Base-by-base conservation (phyloP, 2,888 invertebrate genomes). In the Baccha elongata region DNA sequence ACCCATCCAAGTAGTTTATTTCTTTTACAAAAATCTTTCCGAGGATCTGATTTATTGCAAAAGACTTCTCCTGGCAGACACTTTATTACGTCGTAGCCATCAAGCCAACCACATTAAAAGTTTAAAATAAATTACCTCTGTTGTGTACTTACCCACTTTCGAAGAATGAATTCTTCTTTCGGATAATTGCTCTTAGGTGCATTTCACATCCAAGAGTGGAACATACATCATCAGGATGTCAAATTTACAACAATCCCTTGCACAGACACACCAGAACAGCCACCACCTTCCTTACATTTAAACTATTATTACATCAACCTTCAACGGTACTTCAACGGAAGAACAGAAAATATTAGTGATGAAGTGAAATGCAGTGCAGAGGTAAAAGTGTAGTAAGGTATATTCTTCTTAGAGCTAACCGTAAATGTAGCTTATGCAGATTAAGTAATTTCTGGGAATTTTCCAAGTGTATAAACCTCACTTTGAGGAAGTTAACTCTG, bases 31-130 rank as follows among this genome's bases (percentile, higher is more conserved):
- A 53, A 21, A 35, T 35, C 6, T n/a, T n/a, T 37, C 21, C 19
- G 3, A 53, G 21, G 19, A 53, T n/a, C 19, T 21, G 21, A 17
- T 53, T 21, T 19, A 37, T 37, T 37, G n/a, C 13, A 21, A 7
- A 37, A 10, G 4, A 52, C 52, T 21, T n/a, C 8, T 53, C 21
- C 67, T 78, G 50, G 8, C 73, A 79, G 67, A 55, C 68, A 62
- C 67, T 79, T 79, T 79, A 79, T 74, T 74, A 80, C 58, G 42
- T 68, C 35, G n/a, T n/a, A 53, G 62, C 68, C 80, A 55, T 80
- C 68, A 64, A 64, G 35, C 37, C 62, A 80, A 32, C 62, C 74
- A 74, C 55, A 62, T 69, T 68, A 29, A 73, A 55, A 74, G 52
- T 68, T 64, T 35, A 69, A 74, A 80, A 62, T 80, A 74, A 80